Percentiles rank a stretch among this genome's conserved stretches.
Evolutionary conservation across 2,888 invertebrate genomes (phyloP).

Genomic region (Orchestes rusci): DNA sequence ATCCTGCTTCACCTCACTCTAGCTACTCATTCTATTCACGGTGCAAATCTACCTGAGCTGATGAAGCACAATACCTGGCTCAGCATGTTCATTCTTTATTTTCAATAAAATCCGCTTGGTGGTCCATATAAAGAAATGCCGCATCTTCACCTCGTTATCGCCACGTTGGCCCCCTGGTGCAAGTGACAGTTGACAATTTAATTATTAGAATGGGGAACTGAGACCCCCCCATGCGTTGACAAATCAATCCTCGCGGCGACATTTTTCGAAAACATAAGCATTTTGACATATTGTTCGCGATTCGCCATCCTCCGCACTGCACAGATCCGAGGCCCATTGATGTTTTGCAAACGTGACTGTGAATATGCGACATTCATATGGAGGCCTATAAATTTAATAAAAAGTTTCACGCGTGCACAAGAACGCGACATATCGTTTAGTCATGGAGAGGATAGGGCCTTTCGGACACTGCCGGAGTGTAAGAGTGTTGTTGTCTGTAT

Average conservation of each 20-base stretch:
- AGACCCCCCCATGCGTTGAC: conserved; percentile 8
- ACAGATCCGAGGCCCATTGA: conserved; percentile 24
- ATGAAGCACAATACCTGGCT: conserved; percentile 6
- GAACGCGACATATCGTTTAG: conserved; percentile 40
- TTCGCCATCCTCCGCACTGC: conserved; percentile 19
- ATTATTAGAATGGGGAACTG: conserved; percentile 4
- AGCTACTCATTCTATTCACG: too few relatives aligned
- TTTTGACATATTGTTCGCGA: conserved; percentile 23
- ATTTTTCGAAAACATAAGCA: conserved; percentile 6
- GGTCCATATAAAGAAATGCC: conserved; percentile 19
- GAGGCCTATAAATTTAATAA: conserved; percentile 25
- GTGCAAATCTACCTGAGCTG: conserved; percentile 13
- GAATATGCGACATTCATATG: conserved; percentile 42
- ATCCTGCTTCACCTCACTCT: too few relatives aligned
- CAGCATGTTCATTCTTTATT: conserved; percentile 17
- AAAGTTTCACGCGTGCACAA: conserved; percentile 37
- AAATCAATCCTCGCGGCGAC: conserved; percentile 20
- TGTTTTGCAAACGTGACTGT: conserved; percentile 38
- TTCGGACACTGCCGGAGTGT: conserved; percentile 14
- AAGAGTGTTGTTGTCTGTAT: conserved; percentile 8
- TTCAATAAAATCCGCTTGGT: conserved; percentile 16
- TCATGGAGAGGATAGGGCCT: conserved; percentile 28
- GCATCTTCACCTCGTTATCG: conserved; percentile 25
- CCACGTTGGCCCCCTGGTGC: conserved; percentile 17
- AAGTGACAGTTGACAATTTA: conserved; percentile 22